Evolutionary conservation across 1,140 invertebrate genomes (phyloP).

Genomic region (Nylanderia fulva): DNA sequence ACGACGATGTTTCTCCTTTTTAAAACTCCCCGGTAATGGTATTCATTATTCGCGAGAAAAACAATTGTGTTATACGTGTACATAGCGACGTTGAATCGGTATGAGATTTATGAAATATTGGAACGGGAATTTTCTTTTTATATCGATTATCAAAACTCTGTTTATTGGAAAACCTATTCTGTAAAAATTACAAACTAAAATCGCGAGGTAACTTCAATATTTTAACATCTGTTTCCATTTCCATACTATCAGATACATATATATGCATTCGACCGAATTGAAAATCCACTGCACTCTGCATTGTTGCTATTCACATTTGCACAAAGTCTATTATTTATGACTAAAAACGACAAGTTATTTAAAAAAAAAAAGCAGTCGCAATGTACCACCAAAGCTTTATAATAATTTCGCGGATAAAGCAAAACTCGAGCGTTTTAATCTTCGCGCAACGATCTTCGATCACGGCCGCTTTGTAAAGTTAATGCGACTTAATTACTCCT

Average conservation of each 20-base stretch:
- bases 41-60: constrained; percentile 26
- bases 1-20: constrained; percentile 33
- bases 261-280: neutral
- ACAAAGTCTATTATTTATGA: neutral
- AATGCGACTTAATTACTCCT: constrained; percentile 53
- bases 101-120: neutral
- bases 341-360: neutral
- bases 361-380: neutral
- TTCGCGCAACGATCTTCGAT: constrained; percentile 49
- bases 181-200: neutral
- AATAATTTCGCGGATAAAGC: constrained; percentile 25
- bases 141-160: neutral
- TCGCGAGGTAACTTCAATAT: neutral
- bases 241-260: neutral
- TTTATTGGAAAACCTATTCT: no score
- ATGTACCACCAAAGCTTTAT: neutral
- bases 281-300: neutral
- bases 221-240: neutral
- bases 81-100: neutral
- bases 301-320: neutral
- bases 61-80: neutral
- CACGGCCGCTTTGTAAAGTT: constrained; percentile 40
- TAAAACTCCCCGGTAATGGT: neutral
- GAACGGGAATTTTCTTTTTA: neutral
- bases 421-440: constrained; percentile 35